Evolutionary conservation across 2,113 vertebrate species (phyloP), one percentile per base, ranked within the genome.

Genomic region (Raja brachyura): DNA sequence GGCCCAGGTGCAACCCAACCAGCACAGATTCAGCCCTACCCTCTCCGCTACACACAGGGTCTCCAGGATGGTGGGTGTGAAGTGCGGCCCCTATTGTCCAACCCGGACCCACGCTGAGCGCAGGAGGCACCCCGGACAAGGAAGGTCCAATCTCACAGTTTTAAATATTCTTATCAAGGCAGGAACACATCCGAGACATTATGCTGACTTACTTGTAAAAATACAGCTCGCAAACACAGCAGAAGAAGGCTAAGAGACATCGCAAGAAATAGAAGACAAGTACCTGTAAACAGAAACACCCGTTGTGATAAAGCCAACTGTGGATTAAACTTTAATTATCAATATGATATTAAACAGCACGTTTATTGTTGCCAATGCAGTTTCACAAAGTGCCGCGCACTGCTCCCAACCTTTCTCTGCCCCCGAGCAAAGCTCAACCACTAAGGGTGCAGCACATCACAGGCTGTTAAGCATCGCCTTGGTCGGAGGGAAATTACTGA

Each of bases 231-330:
- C 99, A 99, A 93, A 98, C 22, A 93, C 98, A 99, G 96, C 98
- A 99, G 95, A 97, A 95, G 96, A 99, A 99, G 7, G 98, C 98
- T 95, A 99, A 95, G 93, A 98, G 97, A 93, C 98, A 99, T 94
- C 99, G 98, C 83, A 99, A 96, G 96, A 99, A 99, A 95, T 99
- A 99, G 96, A 99, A 99, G 93, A 99, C 97, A 94, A 99, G 97
- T 94, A 99, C 98, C 99, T 99, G 95, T 94, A 93, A 93, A 96
- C 0, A 93, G 90, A 95, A 3, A 70, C 93, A 94, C 56, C 11
- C 25, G 54, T 11, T 11, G 28, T n/a, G n/a, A 86, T 61, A 4
- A 0, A 16, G 28, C 4, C 14, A n/a, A 31, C 48, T 10, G 9
- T 10, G 56, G 61, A n/a, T 63, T 25, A 13, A 86, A 16, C 28